Conservation (phyloP, 2,113 vertebrate species). For the Caranx melampygus region DNA sequence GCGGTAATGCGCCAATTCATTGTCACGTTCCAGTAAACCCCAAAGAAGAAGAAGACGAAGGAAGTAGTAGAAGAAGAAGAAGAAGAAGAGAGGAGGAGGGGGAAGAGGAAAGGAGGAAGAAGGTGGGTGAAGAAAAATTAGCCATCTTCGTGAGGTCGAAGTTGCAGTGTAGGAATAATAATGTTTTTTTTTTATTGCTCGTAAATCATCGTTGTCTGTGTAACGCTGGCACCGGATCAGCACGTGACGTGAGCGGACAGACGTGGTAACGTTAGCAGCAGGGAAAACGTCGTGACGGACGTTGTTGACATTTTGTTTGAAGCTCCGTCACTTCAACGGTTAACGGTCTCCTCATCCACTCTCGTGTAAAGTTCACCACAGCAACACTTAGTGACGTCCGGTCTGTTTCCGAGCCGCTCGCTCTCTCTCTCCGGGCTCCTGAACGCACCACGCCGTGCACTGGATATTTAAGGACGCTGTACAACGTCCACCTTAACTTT, state of each 20-base stretch:
- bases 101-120: slow-evolving; percentile 1
- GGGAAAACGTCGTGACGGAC: neutral
- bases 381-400: too few relatives aligned
- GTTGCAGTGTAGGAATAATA: slow-evolving; percentile 53
- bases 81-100: neutral
- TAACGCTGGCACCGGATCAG: neutral
- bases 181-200: neutral
- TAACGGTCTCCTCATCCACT: neutral
- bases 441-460: too few relatives aligned
- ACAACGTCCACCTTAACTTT: neutral
- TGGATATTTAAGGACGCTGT: neutral
- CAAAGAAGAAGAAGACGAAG: neutral
- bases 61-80: neutral
- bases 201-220: neutral
- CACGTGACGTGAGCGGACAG: neutral
- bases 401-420: neutral
- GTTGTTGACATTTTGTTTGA: neutral
- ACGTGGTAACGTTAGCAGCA: neutral
- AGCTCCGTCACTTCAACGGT: too few relatives aligned
- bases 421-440: neutral
- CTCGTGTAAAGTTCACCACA: neutral
- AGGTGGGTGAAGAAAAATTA: slow-evolving; percentile 12
- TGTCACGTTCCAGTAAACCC: neutral
- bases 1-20: neutral
- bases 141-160: slow-evolving; percentile 84